phyloP scores from a whole-genome alignment of 35 echinoderm and acorn worm genomes.

The Eucidaris tribuloides region DNA sequence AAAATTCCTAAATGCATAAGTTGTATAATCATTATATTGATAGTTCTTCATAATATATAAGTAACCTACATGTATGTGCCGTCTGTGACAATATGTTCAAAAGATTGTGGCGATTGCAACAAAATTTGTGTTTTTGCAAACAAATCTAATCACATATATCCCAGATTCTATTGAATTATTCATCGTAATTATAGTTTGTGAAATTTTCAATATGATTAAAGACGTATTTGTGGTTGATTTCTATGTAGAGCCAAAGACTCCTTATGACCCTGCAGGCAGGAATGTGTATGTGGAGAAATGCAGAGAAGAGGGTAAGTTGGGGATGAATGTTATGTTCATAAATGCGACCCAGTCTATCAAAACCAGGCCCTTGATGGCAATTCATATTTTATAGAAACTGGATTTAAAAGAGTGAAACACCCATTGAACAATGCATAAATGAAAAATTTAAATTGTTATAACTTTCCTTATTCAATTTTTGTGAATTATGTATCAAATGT shows the following conservation, averaged over 20 bases:
- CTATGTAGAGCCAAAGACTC: slow-evolving; percentile 42
- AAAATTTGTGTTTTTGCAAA: neutral
- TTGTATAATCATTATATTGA: too few relatives aligned
- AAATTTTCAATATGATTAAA: neutral
- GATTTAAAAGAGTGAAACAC: too few relatives aligned
- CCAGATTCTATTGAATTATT: neutral
- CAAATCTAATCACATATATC: neutral
- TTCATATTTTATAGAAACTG: too few relatives aligned
- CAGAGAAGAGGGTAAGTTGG: slow-evolving; percentile 67
- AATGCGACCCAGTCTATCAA: too few relatives aligned
- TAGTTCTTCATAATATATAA: too few relatives aligned
- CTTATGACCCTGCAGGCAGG: slow-evolving; percentile 52
- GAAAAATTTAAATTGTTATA: neutral
- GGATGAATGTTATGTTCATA: neutral
- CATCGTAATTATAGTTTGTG: neutral
- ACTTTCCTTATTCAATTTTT: neutral
- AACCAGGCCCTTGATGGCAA: neutral
- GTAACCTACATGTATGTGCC: neutral
- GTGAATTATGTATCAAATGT: neutral
- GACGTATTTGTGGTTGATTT: neutral
- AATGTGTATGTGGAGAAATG: slow-evolving; percentile 82
- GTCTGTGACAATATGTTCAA: neutral
- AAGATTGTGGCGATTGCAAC: neutral
- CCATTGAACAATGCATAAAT: too few relatives aligned
- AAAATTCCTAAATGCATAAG: too few relatives aligned